phyloP scores from a whole-genome alignment of 30 jellyfish, hydroid and myxozoan genomes.

The Mastigias papua region DNA sequence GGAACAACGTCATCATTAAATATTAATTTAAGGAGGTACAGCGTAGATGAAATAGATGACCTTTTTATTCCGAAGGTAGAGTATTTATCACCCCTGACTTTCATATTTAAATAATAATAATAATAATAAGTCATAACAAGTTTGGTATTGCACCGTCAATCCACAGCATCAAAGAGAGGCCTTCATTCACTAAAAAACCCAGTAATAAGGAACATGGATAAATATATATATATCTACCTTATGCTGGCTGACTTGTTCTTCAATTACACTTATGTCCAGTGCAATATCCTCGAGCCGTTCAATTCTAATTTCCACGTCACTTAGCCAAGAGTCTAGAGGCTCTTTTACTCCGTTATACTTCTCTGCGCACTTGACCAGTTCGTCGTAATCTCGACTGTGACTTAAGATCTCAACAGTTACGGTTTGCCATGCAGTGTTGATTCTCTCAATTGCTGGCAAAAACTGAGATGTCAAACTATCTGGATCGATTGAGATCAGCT shows the following conservation, averaged over 20 bases:
- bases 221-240: slow-evolving; percentile 56
- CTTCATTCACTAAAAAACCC: too few species aligned
- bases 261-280: slow-evolving; percentile 74
- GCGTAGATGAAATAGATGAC: too few species aligned
- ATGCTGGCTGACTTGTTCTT: slow-evolving; percentile 84
- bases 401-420: slow-evolving; percentile 86
- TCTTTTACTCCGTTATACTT: slow-evolving; percentile 87
- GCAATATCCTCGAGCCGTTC: slow-evolving; percentile 83
- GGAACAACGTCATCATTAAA: too few species aligned
- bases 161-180: too few species aligned
- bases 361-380: slow-evolving; percentile 96
- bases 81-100: too few species aligned
- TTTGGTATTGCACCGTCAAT: too few species aligned
- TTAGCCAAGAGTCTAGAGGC: slow-evolving; percentile 92
- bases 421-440: slow-evolving; percentile 95
- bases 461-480: slow-evolving; percentile 76
- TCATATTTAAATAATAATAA: too few species aligned
- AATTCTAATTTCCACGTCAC: slow-evolving; percentile 80
- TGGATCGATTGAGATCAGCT: slow-evolving; percentile 80
- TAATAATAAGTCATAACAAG: too few species aligned
- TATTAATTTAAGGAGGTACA: too few species aligned
- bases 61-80: too few species aligned
- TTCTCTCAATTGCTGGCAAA: slow-evolving; percentile 84
- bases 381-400: slow-evolving; percentile 92
- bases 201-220: background rate